Base-by-base conservation (phyloP, 2,797 vertebrate species). In the Malacoraja senta region DNA sequence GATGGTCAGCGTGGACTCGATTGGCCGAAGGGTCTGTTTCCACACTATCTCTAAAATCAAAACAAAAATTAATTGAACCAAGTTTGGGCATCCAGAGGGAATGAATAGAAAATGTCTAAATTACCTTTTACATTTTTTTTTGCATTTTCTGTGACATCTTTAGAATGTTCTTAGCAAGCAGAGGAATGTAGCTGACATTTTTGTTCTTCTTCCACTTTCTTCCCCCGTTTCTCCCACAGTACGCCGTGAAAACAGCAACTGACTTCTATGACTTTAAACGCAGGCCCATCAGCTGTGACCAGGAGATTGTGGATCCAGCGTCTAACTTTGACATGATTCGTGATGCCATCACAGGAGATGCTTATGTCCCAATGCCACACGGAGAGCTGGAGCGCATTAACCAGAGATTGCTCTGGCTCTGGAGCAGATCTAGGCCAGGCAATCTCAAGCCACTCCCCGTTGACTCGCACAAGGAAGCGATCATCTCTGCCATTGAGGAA, bases 281-380 rank as follows among this genome's bases (percentile, higher is more conserved):
- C 94, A 96, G 96, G 93, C 95, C 98, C 0, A 97, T 96, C 93
- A 96, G 98, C 53, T 97, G 97, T 0, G 95, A 96, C 83, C 96
- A 97, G 0, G 97, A 97, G 35, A 95, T 96, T 93, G 96, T 97
- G 93, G 96, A 96, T 94, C 93, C 96, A 94, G 95, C 95, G 94
- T 97, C 97, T 93, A 96, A 97, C 19, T 96, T 97, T 0, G 96
- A 97, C 1, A 93, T 95, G 0, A 94, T 98, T 68, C 96, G 94
- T 0, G 98, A 99, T 0, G 97, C 97, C 1, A 98, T 99, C 94
- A 99, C 98, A 0, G 98, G 98, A 24, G 96, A 96, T 93, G 96
- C 94, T 0, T 98, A 98, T 93, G 94, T 95, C 15, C 95, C 97
- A 24, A 94, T 98, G 94, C 95, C 96, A 0, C 94, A 96, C 0